Evolutionary conservation across 2,888 invertebrate genomes (phyloP).

Genomic region (Zootermopsis nevadensis): DNA sequence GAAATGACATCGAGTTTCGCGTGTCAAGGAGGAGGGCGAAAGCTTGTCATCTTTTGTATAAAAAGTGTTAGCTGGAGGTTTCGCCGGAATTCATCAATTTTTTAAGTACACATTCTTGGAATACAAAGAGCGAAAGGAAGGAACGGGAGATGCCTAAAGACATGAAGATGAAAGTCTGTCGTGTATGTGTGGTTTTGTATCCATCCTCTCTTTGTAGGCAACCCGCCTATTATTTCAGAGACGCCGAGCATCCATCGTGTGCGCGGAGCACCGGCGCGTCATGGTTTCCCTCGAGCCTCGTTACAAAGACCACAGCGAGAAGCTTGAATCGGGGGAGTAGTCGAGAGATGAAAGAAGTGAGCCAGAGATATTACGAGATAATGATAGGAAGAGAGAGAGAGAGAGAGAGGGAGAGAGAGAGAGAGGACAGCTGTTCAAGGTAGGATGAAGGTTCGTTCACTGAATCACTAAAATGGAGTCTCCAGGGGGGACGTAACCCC

Average conservation of each 20-base stretch:
- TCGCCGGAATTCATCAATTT: constrained; percentile 19
- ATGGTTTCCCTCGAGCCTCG: neutral
- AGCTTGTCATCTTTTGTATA: neutral
- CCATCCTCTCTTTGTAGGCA: neutral
- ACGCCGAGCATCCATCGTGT: neutral
- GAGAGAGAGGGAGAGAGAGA: neutral
- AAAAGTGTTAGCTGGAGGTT: constrained; percentile 18
- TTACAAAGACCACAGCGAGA: neutral
- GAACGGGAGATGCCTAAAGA: neutral
- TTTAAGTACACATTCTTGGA: constrained; percentile 15
- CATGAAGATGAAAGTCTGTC: constrained; percentile 12
- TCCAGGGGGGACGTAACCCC: neutral
- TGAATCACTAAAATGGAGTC: neutral
- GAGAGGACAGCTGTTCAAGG: neutral
- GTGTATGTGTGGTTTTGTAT: neutral
- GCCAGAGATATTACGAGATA: neutral
- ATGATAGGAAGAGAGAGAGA: neutral
- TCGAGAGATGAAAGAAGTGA: neutral
- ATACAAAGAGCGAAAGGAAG: neutral
- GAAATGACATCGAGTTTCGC: neutral
- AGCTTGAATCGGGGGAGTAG: neutral
- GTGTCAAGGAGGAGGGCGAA: neutral
- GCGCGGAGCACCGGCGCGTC: neutral
- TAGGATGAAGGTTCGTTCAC: neutral
- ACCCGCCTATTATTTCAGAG: neutral